These are phyloP conservation scores for Aphaenogaster rudis DNA, from an alignment of 1,140 invertebrate genomes.

Conservation along the genomic window DNA sequence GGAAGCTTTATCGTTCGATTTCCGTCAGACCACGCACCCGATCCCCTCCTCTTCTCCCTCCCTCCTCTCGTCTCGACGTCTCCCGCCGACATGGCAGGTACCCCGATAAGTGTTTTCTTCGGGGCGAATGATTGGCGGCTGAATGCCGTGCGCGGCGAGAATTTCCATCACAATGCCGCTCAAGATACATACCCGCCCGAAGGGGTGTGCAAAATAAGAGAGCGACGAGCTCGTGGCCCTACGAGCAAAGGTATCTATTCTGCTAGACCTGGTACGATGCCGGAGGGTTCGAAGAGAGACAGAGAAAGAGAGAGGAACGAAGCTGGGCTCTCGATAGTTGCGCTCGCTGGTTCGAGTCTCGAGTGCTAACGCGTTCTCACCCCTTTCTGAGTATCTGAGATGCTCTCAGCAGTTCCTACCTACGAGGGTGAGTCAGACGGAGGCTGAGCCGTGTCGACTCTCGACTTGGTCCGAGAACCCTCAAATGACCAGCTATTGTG, in stretches of 20 bases:
- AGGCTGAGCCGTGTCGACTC: slow-evolving; percentile 12
- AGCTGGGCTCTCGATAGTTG: slow-evolving; percentile 37
- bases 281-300: background rate
- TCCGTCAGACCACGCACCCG: background rate
- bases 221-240: background rate
- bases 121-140: slow-evolving; percentile 77
- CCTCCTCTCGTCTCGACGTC: background rate
- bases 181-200: slow-evolving; percentile 48
- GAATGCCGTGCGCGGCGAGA: slow-evolving; percentile 69
- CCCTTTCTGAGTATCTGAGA: slow-evolving; percentile 50
- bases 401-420: slow-evolving; percentile 43
- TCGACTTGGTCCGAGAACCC: slow-evolving; percentile 59
- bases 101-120: slow-evolving; percentile 77
- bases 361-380: slow-evolving; percentile 56
- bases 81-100: slow-evolving; percentile 10
- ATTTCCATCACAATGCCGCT: slow-evolving; percentile 80
- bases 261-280: background rate
- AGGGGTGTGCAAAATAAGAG: slow-evolving; percentile 39
- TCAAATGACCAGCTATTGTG: slow-evolving; percentile 75
- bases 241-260: slow-evolving; percentile 37
- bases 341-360: slow-evolving; percentile 26
- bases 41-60: background rate
- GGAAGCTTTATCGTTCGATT: slow-evolving; percentile 56
- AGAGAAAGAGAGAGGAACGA: background rate
- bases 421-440: slow-evolving; percentile 38